These are phyloP conservation scores for Temnothorax nylanderi DNA, from an alignment of 1,140 invertebrate species.

Conservation along the genomic window DNA sequence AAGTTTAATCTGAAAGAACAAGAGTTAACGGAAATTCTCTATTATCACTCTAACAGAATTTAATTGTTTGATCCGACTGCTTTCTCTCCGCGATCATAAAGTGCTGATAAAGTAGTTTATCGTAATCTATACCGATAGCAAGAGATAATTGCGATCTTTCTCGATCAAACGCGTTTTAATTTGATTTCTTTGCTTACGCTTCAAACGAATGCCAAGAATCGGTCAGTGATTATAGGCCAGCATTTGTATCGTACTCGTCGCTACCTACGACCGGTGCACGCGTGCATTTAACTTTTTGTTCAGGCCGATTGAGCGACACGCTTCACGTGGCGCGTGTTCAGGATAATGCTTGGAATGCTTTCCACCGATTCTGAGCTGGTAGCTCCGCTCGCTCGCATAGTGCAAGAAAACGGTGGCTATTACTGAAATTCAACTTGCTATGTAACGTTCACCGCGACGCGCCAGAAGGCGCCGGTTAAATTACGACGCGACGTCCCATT, in stretches of 20 bases:
- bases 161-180: conserved; percentile 26
- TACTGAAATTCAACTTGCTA: conserved; percentile 56
- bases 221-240: conserved; percentile 39
- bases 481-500: conserved; percentile 10
- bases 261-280: conserved; percentile 51
- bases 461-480: conserved; percentile 42
- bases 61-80: neutral
- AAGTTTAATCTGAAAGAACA: neutral
- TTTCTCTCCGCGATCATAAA: conserved; percentile 16
- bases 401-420: conserved; percentile 62
- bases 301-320: conserved; percentile 69
- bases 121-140: conserved; percentile 19
- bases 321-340: conserved; percentile 74
- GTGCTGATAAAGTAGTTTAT: conserved; percentile 27
- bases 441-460: conserved; percentile 51
- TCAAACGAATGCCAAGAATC: conserved; percentile 17
- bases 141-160: conserved; percentile 30
- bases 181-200: neutral
- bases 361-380: conserved; percentile 61
- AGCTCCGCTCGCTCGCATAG: conserved; percentile 5
- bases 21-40: neutral
- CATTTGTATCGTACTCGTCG: conserved; percentile 39
- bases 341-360: conserved; percentile 72
- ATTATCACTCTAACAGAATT: conserved; percentile 1
- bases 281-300: conserved; percentile 69